Evolutionary conservation across 2,888 invertebrate species (phyloP).

Genomic region (Morpho deidamia): DNA sequence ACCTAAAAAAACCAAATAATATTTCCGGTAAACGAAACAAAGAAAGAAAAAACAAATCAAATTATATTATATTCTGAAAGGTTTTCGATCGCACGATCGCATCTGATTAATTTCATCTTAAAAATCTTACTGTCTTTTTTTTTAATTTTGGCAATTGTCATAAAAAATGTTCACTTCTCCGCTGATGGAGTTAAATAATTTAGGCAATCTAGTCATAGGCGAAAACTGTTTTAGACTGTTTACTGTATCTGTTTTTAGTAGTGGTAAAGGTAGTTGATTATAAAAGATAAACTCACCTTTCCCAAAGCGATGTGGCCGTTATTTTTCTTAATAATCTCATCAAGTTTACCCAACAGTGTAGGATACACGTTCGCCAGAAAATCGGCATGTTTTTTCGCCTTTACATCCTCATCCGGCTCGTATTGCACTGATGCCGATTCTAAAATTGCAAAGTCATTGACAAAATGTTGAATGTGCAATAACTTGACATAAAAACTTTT

Average conservation of each 20-base stretch:
- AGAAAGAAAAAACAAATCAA: no score
- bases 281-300: conserved; percentile 42
- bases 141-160: no score
- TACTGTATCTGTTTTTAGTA: not conserved
- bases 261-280: not conserved
- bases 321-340: conserved; percentile 75
- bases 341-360: conserved; percentile 70
- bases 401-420: conserved; percentile 69
- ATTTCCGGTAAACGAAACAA: no score
- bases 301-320: conserved; percentile 78
- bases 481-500: not conserved
- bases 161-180: no score
- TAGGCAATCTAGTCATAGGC: no score
- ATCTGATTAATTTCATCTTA: no score
- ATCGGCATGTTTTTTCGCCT: conserved; percentile 66
- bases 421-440: conserved; percentile 66
- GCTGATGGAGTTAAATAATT: no score
- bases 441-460: conserved; percentile 23
- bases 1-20: no score
- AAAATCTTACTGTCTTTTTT: no score
- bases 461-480: not conserved
- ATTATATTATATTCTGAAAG: no score
- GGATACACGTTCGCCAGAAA: conserved; percentile 72
- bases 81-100: no score
- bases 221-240: no score